phyloP scores from a whole-genome alignment of 2,888 invertebrate species.

The Melitaea athalia region DNA sequence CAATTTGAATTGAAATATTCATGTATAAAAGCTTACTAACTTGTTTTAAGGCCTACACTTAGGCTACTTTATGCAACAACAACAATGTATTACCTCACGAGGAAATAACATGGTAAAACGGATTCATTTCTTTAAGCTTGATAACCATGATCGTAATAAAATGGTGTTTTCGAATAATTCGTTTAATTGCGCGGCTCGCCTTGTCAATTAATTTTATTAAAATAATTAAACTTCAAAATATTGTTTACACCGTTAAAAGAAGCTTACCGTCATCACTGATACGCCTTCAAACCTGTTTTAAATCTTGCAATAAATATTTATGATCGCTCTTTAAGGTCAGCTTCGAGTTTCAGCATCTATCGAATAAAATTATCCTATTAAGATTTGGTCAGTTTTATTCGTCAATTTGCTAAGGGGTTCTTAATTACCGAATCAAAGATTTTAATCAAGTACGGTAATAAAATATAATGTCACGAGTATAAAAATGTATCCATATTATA shows the following conservation, averaged over 20 bases:
- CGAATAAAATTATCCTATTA: neutral
- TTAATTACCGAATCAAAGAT: no score
- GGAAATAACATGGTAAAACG: neutral
- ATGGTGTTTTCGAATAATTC: neutral
- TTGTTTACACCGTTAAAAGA: constrained; percentile 28
- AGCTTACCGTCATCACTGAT: constrained; percentile 25
- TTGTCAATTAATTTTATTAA: constrained; percentile 14
- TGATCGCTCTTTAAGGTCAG: constrained; percentile 6
- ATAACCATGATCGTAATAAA: constrained; percentile 13
- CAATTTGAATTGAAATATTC: no score
- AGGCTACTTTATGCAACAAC: neutral
- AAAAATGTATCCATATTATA: no score
- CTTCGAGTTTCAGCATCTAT: neutral
- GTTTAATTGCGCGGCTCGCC: constrained; percentile 3
- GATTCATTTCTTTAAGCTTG: constrained; percentile 6
- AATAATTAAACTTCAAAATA: constrained; percentile 6
- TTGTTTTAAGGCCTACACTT: no score
- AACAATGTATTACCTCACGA: neutral
- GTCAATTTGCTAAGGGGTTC: neutral
- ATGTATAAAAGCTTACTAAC: no score
- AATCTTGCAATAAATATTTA: constrained; percentile 9
- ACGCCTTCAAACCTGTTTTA: constrained; percentile 19
- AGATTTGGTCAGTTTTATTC: neutral
- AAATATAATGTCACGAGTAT: no score
- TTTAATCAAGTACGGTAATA: no score